Base-by-base conservation (phyloP, 2,113 vertebrate species). In the Zingel zingel region DNA sequence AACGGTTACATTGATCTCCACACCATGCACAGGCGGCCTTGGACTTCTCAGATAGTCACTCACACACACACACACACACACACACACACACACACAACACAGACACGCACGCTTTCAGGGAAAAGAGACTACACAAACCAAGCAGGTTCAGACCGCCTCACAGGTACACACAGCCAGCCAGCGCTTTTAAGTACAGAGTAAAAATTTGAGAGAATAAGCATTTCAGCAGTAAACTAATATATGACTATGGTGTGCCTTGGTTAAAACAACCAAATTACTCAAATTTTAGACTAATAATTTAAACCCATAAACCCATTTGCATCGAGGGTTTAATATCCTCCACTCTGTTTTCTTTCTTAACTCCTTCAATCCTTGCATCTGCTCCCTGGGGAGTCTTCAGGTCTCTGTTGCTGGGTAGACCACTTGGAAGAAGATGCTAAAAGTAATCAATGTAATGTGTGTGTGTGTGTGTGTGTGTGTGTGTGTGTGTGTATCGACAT, bases 1-100 rank as follows among this genome's bases (percentile, higher is more conserved):
- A 83, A 85, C 45, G 56, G 75, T 84, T 74, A 91, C 87, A 94
- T 94, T 94, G 94, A 94, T 95, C 92, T 92, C 79, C 85, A 79
- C 81, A 69, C 78, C 79, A 82, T 74, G 50, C 78, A 82, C 70
- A 89, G 83, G 62, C 21, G 91, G 92, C 95, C 95, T 96, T 95
- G 95, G 93, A 94, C 89, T 81, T 90, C 88, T 78, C 80, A 82
- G 74, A 84, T 59, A 74, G 67, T 71, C 77, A 47, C 54, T 51
- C 16, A 74, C 25, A 51, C 62, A 74, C 59, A 64, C 77, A 33
- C 50, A 48, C 13, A 57, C 18, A 74, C 47, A 66, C 75, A 62
- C 64, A 79, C 18, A 62, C 61, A 67, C 30, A 61, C 71, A 72
- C 10, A 74, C 27, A 69, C 56, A 21, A 69, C 61, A 67, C 33